Evolutionary conservation across 2,888 invertebrate species (phyloP).

Genomic region (Ischnura elegans): DNA sequence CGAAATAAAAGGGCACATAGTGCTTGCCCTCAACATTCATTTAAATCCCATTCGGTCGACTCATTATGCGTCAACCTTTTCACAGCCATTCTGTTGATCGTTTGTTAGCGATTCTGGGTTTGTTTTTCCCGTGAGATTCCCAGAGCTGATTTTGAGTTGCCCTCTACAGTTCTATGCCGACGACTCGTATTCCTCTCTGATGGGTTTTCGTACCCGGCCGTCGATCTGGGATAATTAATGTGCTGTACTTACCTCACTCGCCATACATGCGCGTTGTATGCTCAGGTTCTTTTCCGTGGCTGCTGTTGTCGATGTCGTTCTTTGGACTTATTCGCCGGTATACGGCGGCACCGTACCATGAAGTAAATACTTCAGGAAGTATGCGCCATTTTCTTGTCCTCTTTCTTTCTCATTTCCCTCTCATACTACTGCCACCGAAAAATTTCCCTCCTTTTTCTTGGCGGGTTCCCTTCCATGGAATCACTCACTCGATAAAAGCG

Average conservation of each 20-base stretch:
- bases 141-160: neutral
- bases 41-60: too few species aligned
- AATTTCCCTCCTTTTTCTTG: neutral
- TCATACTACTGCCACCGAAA: neutral
- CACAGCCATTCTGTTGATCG: neutral
- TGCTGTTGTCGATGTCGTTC: neutral
- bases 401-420: neutral
- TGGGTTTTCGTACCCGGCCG: neutral
- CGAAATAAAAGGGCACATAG: too few species aligned
- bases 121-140: neutral
- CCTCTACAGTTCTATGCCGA: neutral
- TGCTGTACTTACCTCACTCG: neutral
- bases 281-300: neutral
- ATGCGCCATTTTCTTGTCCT: too few species aligned
- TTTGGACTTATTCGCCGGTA: neutral
- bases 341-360: neutral
- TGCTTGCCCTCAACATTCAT: too few species aligned
- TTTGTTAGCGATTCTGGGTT: neutral
- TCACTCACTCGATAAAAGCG: constrained; percentile 16
- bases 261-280: neutral
- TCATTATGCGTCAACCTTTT: too few species aligned
- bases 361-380: neutral
- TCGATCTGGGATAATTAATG: neutral
- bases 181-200: neutral
- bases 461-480: neutral